Evolutionary conservation across 2,113 vertebrate genomes (phyloP).

Genomic region (Oncorhynchus nerka): DNA sequence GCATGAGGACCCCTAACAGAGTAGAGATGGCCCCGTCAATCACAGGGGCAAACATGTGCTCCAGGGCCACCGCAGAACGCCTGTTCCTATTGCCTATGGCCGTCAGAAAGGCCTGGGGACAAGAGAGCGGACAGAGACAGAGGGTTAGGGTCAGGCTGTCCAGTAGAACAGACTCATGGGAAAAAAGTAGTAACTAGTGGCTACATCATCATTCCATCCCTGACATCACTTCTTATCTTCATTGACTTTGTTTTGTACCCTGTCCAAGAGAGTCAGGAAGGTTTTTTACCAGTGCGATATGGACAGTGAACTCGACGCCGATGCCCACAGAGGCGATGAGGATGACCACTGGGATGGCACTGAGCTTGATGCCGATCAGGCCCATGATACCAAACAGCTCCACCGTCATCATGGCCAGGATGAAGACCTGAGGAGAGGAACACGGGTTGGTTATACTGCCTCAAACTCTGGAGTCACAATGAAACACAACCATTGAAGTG

Average conservation of each 20-base stretch:
- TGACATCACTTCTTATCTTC: background rate
- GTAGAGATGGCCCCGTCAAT: conserved; percentile 95
- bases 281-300: conserved; percentile 88
- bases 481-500: background rate
- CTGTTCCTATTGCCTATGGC: conserved; percentile 91
- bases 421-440: conserved; percentile 79
- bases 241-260: too few species aligned
- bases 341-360: conserved; percentile 97
- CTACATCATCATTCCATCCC: background rate
- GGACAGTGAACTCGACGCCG: conserved; percentile 97
- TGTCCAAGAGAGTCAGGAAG: too few species aligned
- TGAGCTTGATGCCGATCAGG: conserved; percentile 96
- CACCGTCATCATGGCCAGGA: conserved; percentile 94
- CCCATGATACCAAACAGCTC: conserved; percentile 99
- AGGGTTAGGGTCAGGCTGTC: conserved; percentile 1
- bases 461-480: background rate
- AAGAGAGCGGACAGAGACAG: conserved; percentile 20
- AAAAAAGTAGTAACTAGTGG: too few species aligned
- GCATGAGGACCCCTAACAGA: conserved; percentile 93
- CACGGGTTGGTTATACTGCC: background rate
- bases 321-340: conserved; percentile 96
- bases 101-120: conserved; percentile 89
- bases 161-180: background rate
- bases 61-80: conserved; percentile 87
- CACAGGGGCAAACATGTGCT: conserved; percentile 97